Percentiles rank a stretch among this genome's conserved stretches.
Evolutionary conservation across 2,888 invertebrate species (phyloP).

Genomic region (Eristalis arbustorum): DNA sequence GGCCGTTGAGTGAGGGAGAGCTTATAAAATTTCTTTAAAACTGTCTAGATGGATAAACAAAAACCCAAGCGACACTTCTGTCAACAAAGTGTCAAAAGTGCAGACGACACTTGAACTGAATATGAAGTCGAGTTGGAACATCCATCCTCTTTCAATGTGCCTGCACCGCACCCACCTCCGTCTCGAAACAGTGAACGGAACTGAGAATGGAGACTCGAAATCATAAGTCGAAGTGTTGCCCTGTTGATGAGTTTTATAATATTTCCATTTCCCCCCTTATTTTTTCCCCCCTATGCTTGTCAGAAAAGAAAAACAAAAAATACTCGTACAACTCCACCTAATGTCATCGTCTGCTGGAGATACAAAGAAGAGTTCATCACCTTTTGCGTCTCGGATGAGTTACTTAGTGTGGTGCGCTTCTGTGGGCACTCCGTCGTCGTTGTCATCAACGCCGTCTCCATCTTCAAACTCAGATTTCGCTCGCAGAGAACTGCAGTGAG

Average conservation of each 20-base stretch:
- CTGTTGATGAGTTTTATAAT: conserved; percentile 35
- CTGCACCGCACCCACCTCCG: no score
- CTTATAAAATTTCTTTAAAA: conserved; percentile 40
- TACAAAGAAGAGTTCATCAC: conserved; percentile 66
- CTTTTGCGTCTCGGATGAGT: conserved; percentile 64
- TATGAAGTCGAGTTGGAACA: conserved; percentile 37
- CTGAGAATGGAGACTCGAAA: not conserved
- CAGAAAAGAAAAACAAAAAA: not conserved
- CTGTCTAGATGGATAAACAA: conserved; percentile 50
- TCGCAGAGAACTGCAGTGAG: not conserved
- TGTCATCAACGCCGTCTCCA: not conserved
- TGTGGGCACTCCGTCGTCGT: conserved; percentile 16
- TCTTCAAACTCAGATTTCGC: not conserved
- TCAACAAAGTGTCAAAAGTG: conserved; percentile 64
- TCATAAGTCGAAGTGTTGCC: conserved; percentile 50
- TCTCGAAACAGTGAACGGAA: conserved; percentile 9
- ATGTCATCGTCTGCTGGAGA: conserved; percentile 28
- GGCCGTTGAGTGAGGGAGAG: not conserved
- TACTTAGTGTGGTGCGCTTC: conserved; percentile 63
- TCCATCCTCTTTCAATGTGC: not conserved
- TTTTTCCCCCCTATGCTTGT: conserved; percentile 3
- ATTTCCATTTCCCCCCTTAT: not conserved
- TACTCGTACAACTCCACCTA: not conserved
- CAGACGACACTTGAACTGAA: conserved; percentile 69
- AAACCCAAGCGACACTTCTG: conserved; percentile 51